Conservation (phyloP, 2,113 vertebrate species). For the Pomatostomus ruficeps region DNA sequence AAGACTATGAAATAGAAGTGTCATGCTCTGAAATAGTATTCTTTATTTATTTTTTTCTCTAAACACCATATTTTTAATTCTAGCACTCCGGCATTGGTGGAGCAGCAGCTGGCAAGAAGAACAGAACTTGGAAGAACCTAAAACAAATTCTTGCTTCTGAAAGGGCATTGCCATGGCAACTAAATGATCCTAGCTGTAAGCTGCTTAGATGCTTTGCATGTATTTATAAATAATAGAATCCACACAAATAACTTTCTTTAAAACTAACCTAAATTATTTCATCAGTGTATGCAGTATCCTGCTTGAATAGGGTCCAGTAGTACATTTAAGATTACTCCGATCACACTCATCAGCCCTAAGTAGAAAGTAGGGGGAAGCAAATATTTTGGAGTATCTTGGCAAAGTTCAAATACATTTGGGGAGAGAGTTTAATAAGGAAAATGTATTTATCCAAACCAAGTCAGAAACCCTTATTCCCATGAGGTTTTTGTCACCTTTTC, state of each 20-base stretch:
- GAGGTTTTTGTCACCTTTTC: background rate
- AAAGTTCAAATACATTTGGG: background rate
- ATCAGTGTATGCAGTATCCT: background rate
- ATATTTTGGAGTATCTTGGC: background rate
- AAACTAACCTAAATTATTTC: conserved; percentile 31
- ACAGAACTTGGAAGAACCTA: conserved; percentile 98
- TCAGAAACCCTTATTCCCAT: background rate
- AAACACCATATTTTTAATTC: conserved; percentile 36
- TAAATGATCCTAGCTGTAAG: conserved; percentile 94
- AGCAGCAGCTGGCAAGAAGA: conserved; percentile 96
- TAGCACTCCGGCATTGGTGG: conserved; percentile 96
- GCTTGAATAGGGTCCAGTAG: background rate
- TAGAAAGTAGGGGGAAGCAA: background rate
- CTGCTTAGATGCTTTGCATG: conserved; percentile 48
- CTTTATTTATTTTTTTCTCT: conserved; percentile 30
- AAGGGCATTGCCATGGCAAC: conserved; percentile 92
- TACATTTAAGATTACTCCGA: background rate
- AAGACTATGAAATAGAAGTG: background rate
- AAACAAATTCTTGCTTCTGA: conserved; percentile 96
- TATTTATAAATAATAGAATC: conserved; percentile 65
- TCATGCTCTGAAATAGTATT: background rate
- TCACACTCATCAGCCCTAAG: background rate
- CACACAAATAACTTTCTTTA: conserved; percentile 50
- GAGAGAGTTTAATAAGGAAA: background rate
- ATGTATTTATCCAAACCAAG: background rate